phyloP scores from a whole-genome alignment of 2,797 vertebrate genomes.

The Limnodromus scolopaceus region DNA sequence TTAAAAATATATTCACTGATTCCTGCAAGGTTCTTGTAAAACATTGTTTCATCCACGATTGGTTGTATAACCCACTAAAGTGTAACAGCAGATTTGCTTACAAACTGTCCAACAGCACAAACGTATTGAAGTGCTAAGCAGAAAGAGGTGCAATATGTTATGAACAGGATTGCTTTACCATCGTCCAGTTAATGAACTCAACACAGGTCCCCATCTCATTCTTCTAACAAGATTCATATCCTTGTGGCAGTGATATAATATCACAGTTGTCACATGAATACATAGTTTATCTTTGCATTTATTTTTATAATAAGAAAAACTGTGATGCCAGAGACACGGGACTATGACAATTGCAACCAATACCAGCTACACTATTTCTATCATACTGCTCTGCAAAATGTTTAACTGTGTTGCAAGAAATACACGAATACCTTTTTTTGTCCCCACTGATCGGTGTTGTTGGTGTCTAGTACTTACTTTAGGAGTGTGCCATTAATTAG shows the following conservation, averaged over 20 bases:
- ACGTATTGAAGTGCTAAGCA: neutral
- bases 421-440: neutral
- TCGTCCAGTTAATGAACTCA: neutral
- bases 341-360: neutral
- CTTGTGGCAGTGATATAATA: neutral
- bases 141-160: neutral
- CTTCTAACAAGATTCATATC: neutral
- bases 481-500: neutral
- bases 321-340: neutral
- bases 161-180: neutral
- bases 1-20: neutral
- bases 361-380: neutral
- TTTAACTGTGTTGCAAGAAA: neutral
- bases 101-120: neutral
- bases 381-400: neutral
- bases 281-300: neutral
- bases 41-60: neutral
- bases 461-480: neutral
- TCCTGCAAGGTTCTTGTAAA: neutral
- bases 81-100: neutral
- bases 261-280: neutral
- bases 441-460: neutral
- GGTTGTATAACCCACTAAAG: neutral
- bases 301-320: neutral
- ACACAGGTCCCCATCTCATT: neutral